Evolutionary conservation across 2,888 invertebrate genomes (phyloP).

Genomic region (Acrobasis repandana): DNA sequence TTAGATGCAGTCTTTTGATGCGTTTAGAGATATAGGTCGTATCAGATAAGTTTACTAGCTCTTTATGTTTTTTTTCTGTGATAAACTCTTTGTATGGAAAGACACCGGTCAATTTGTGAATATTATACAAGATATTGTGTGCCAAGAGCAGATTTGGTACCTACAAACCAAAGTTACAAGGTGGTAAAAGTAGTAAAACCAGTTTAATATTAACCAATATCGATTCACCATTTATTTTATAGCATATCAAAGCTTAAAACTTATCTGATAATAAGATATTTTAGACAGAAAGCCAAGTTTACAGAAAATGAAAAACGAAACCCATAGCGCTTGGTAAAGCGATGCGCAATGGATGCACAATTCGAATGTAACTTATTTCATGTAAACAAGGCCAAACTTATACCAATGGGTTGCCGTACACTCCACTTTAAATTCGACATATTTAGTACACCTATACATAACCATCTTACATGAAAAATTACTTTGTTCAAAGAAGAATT

Average conservation of each 20-base stretch:
- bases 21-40: neutral
- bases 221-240: neutral
- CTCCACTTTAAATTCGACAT: neutral
- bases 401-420: neutral
- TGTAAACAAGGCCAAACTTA: neutral
- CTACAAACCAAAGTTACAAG: neutral
- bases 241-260: neutral
- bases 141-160: too few species aligned
- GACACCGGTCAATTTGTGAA: too few species aligned
- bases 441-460: neutral
- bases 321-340: neutral
- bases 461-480: neutral
- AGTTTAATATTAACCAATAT: neutral
- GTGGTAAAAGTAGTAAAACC: neutral
- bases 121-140: too few species aligned
- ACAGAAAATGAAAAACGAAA: neutral
- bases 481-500: neutral
- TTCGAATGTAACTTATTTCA: neutral
- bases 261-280: neutral
- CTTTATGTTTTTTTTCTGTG: neutral
- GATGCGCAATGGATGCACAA: conserved; percentile 5
- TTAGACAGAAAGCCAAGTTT: neutral
- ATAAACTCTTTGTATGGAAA: neutral
- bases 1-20: conserved; percentile 5
- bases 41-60: conserved; percentile 8